Evolutionary conservation across 1,140 invertebrate genomes (phyloP).

Genomic region (Paraescarpia echinospica): DNA sequence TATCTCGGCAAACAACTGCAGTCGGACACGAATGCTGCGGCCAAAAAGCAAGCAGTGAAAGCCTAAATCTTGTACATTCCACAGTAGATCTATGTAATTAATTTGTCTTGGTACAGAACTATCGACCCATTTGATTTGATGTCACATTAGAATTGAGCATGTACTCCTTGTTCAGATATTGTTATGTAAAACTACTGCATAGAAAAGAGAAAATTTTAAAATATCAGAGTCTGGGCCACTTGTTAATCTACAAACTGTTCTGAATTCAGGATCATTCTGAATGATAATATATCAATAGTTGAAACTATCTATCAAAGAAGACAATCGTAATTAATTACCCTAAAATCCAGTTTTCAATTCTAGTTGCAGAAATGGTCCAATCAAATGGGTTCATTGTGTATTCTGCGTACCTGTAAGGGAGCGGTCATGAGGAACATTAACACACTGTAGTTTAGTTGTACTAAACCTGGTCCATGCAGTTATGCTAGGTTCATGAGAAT

Average conservation of each 20-base stretch:
- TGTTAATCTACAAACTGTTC: not conserved
- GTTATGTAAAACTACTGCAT: not conserved
- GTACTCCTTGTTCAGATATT: not conserved
- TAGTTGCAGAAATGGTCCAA: not conserved
- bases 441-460: not conserved
- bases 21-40: slow-evolving; percentile 19
- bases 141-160: not conserved
- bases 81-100: not conserved
- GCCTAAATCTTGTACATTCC: not conserved
- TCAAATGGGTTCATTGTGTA: not conserved
- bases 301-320: not conserved
- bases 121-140: not conserved
- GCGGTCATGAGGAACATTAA: not conserved
- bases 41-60: not conserved
- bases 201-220: not conserved
- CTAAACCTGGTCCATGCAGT: not conserved
- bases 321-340: not conserved
- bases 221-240: not conserved
- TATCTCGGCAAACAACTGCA: slow-evolving; percentile 94
- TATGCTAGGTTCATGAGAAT: not conserved
- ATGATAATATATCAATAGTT: not conserved
- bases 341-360: not conserved
- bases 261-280: not conserved
- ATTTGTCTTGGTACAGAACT: not conserved
- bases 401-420: not conserved